Evolutionary conservation across 2,888 invertebrate genomes (phyloP), one percentile per base, ranked within the genome.

Genomic region (Emmelina monodactyla): DNA sequence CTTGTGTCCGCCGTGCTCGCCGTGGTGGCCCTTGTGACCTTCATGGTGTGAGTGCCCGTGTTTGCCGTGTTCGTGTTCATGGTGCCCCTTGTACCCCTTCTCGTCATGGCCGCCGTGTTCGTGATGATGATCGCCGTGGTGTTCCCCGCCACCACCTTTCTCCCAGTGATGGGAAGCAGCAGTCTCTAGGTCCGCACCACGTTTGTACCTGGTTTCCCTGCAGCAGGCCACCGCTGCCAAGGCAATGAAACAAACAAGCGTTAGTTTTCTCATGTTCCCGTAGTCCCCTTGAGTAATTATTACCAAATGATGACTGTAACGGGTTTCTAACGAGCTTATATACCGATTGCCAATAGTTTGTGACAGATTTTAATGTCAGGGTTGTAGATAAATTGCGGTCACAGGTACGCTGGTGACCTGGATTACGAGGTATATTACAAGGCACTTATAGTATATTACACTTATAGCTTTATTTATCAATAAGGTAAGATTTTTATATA

Each of bases 31-130:
- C 38, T 79, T 72, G 41, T 85, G 82, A 1, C 82, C 82, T 49
- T 84, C 87, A 48, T 88, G 87, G 50, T 87, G 82, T 43, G 88
- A 85, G 53, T 89, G 86, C 2, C 90, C 90, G 48, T 88, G 88
- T 42, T 86, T 79, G 11, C 85, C 86, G 48, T 88, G 85, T 41
- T 85, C 83, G 41, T 86, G 81, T 29, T 83, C 82, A 46, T 89
- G 87, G 44, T 83, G 72, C 12, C 84, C 83, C 45, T 88, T 86
- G 72, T 89, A 87, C 3, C 86, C 87, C 44, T 88, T 87, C 37
- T 88, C 86, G 2, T 82, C 86, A 49, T 86, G 83, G 33, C 84
- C 86, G 0, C 89, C 89, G 37, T 86, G 82, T 38, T 85, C 82
- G 28, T 72, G 66, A 49, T 84, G 84, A 42, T 87, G 83, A 37